Evolutionary conservation across 2,797 vertebrate genomes (phyloP).

Genomic region (Orestias chungarensis): DNA sequence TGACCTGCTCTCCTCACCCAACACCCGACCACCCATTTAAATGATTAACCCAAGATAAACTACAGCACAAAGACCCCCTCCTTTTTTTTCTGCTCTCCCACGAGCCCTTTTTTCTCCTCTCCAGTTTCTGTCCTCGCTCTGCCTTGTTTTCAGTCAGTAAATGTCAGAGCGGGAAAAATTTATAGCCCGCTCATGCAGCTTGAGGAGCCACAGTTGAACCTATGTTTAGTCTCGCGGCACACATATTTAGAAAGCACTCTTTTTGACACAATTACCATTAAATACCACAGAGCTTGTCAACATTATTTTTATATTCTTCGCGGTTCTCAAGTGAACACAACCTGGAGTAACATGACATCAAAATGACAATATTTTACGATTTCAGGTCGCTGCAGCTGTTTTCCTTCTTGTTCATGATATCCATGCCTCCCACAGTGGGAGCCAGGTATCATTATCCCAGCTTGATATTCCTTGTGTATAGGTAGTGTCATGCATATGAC

Average conservation of each 20-base stretch:
- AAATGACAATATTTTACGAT: constrained; percentile 16
- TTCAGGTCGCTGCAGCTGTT: constrained; percentile 31
- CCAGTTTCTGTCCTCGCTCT: constrained; percentile 41
- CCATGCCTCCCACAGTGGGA: constrained; percentile 49
- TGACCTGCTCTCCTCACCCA: constrained; percentile 38
- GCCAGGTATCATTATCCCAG: constrained; percentile 67
- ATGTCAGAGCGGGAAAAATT: constrained; percentile 56
- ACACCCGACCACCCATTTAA: constrained; percentile 60
- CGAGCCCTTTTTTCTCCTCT: not conserved
- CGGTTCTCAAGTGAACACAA: not conserved
- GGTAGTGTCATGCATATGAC: constrained; percentile 60
- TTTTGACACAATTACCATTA: constrained; percentile 39
- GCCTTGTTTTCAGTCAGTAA: constrained; percentile 37
- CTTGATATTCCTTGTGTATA: constrained; percentile 47
- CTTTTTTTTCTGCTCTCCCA: constrained; percentile 39
- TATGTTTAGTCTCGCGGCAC: not conserved
- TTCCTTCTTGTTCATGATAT: constrained; percentile 24
- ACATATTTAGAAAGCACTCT: constrained; percentile 12
- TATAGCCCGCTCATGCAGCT: constrained; percentile 55
- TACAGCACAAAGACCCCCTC: constrained; percentile 49
- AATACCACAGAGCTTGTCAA: constrained; percentile 19
- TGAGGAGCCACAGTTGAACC: constrained; percentile 28
- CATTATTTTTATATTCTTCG: not conserved
- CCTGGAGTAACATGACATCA: constrained; percentile 35
- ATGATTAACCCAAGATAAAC: constrained; percentile 67